Percentiles rank a stretch among this genome's conserved stretches.
phyloP scores from a whole-genome alignment of 2,797 vertebrate genomes.

The Anolis apletophallus region DNA sequence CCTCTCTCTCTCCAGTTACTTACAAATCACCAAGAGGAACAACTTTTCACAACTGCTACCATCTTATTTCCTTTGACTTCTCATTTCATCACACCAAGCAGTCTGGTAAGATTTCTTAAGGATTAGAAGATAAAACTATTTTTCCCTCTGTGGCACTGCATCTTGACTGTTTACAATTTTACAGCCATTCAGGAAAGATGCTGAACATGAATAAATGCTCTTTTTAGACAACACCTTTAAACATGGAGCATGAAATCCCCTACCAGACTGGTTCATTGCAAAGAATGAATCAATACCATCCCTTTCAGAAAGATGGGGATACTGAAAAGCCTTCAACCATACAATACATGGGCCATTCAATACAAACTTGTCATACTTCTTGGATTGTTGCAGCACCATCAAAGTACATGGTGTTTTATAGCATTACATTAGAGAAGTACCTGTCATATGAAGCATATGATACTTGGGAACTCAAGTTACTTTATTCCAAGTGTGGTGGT shows the following conservation, averaged over 20 bases:
- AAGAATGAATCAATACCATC: neutral
- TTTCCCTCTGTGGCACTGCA: neutral
- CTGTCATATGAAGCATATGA: neutral
- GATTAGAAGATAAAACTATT: neutral
- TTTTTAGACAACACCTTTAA: neutral
- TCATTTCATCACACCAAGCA: neutral
- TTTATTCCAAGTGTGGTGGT: neutral
- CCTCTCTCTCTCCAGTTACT: neutral
- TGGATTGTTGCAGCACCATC: neutral
- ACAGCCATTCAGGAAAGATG: neutral
- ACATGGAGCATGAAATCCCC: neutral
- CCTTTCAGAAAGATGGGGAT: neutral
- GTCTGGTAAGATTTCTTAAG: fast-evolving
- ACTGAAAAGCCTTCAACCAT: neutral
- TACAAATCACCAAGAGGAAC: neutral
- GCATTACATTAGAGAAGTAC: neutral
- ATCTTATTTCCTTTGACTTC: neutral
- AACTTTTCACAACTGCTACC: neutral
- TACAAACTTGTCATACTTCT: neutral
- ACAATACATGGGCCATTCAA: neutral
- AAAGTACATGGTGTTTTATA: neutral
- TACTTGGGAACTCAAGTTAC: neutral
- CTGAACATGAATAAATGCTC: neutral
- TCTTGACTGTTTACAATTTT: neutral
- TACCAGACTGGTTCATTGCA: neutral